Conservation (phyloP, 2,797 vertebrate species). For the Corythornis leucogaster region DNA sequence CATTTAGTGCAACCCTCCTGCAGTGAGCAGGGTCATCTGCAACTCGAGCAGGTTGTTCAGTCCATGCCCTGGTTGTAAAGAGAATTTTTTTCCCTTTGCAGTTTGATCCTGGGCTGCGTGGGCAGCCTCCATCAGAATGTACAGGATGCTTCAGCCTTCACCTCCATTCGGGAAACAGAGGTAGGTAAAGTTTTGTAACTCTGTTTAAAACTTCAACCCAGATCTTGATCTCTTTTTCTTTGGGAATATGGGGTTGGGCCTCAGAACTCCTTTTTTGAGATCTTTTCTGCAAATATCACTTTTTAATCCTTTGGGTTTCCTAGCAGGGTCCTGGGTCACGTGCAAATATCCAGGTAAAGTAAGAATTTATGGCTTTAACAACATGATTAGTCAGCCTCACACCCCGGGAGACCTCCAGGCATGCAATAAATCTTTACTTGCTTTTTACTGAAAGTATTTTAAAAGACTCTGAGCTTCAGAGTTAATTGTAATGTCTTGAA, state of each 20-base stretch:
- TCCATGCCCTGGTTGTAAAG: not conserved
- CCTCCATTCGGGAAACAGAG: not conserved
- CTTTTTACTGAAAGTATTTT: not conserved
- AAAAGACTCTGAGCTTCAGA: not conserved
- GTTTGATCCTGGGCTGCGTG: not conserved
- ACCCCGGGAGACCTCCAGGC: not conserved
- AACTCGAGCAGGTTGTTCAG: not conserved
- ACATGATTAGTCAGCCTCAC: not conserved
- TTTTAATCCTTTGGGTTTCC: not conserved
- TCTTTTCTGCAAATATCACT: not conserved
- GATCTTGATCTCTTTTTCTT: not conserved
- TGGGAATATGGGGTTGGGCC: not conserved
- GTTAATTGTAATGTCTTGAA: not conserved
- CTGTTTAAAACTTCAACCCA: not conserved
- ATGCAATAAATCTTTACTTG: not conserved
- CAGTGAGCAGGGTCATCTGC: not conserved
- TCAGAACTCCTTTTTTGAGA: not conserved
- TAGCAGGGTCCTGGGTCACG: not conserved
- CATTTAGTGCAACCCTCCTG: not conserved
- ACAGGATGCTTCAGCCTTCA: not conserved
- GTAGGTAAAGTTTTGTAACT: not conserved
- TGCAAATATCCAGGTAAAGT: not conserved
- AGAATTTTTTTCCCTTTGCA: not conserved
- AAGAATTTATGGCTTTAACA: not conserved
- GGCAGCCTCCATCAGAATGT: rapidly evolving